Conservation (phyloP, 1,140 invertebrate genomes). For the Vollenhovia emeryi region DNA sequence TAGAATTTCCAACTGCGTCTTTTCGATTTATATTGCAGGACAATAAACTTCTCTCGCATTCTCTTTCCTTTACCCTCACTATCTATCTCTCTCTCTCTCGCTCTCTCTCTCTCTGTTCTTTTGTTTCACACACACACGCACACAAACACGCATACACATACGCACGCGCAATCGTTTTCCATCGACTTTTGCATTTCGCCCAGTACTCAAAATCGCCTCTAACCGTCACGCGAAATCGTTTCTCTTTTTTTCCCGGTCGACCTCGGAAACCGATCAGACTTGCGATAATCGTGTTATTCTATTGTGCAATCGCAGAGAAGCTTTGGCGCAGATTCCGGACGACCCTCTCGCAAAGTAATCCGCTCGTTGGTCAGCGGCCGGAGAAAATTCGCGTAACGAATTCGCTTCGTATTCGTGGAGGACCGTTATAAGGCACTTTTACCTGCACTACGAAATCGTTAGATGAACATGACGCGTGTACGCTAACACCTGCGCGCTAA, state of each 20-base stretch:
- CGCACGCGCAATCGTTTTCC: background rate
- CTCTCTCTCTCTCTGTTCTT: background rate
- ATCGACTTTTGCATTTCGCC: conserved; percentile 17
- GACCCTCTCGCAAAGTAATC: conserved; percentile 20
- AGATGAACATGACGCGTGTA: conserved; percentile 41
- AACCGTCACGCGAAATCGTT: conserved; percentile 30
- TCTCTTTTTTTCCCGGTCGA: background rate
- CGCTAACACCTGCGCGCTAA: conserved; percentile 18
- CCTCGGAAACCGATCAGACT: conserved; percentile 31
- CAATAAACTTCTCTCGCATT: conserved; percentile 14
- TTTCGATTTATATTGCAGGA: conserved; percentile 31
- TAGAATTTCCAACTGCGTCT: conserved; percentile 12
- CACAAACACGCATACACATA: conserved; percentile 16
- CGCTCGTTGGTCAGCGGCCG: conserved; percentile 37
- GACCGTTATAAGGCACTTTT: conserved; percentile 72
- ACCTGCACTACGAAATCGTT: conserved; percentile 63
- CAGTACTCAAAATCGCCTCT: conserved; percentile 12
- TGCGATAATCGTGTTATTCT: background rate
- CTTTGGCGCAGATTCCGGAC: conserved; percentile 7
- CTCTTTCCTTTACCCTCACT: background rate
- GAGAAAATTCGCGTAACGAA: conserved; percentile 51
- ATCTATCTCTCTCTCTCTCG: conserved; percentile 6
- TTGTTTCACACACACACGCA: background rate
- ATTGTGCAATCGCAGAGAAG: background rate
- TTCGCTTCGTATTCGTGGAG: conserved; percentile 60